A percentile compares a stretch with the other conserved stretches of the same genome.
Conservation (phyloP, 2,113 vertebrate species). For the Dipodomys ordii region DNA sequence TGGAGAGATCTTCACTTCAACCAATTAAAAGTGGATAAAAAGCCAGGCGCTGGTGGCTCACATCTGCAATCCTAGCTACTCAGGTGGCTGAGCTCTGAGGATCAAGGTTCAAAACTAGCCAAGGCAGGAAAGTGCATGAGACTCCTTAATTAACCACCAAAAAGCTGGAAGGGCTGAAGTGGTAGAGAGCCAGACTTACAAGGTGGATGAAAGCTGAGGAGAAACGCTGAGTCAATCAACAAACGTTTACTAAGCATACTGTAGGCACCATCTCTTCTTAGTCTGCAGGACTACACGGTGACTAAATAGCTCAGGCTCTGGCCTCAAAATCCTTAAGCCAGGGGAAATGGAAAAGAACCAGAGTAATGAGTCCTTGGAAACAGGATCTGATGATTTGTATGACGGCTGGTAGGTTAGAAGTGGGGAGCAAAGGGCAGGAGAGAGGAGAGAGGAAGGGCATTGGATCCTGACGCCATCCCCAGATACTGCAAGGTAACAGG, state of each 20-base stretch:
- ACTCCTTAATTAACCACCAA: too few relatives aligned
- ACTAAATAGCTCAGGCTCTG: neutral
- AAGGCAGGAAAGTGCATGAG: too few relatives aligned
- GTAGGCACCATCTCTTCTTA: too few relatives aligned
- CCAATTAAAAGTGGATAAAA: too few relatives aligned
- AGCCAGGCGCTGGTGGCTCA: too few relatives aligned
- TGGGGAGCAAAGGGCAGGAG: too few relatives aligned
- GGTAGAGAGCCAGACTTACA: neutral
- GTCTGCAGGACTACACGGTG: neutral
- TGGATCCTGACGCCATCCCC: neutral
- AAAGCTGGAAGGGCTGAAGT: too few relatives aligned
- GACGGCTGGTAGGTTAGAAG: neutral
- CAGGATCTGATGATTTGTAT: neutral
- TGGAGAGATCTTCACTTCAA: too few relatives aligned
- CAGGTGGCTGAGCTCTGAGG: too few relatives aligned
- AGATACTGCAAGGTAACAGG: neutral
- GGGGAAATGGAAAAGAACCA: neutral
- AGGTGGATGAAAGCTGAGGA: neutral
- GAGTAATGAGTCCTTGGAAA: neutral
- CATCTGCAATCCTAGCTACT: too few relatives aligned
- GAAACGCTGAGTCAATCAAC: neutral
- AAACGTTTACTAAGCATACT: too few relatives aligned
- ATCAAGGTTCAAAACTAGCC: too few relatives aligned
- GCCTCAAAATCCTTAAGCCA: neutral
- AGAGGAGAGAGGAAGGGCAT: neutral